Conservation (phyloP, 53 echinoderm and acorn worm genomes). For the Luidia sarsii region DNA sequence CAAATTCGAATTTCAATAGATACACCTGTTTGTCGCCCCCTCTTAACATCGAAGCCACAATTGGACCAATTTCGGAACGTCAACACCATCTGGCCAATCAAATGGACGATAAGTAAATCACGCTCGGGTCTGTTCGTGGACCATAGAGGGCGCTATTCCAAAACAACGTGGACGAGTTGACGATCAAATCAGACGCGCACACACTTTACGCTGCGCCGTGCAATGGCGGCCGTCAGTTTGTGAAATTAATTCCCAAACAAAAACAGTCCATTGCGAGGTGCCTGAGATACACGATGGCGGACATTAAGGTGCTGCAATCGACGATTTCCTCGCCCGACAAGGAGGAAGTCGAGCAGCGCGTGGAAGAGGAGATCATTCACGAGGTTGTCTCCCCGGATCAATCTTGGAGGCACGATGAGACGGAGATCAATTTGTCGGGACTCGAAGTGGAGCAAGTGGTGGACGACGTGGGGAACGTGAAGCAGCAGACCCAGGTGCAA, state of each 20-base stretch:
- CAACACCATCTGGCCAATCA: conserved; percentile 6
- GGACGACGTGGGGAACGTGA: background rate
- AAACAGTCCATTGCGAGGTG: background rate
- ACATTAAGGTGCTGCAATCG: background rate
- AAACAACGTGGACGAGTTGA: background rate
- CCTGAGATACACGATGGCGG: conserved; percentile 43
- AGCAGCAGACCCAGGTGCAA: background rate
- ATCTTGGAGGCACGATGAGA: conserved; percentile 36
- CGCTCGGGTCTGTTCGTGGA: background rate
- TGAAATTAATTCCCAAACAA: too few species aligned
- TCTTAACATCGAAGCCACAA: background rate
- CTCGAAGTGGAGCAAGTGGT: background rate
- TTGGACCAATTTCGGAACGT: conserved; percentile 14
- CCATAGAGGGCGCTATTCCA: conserved; percentile 26
- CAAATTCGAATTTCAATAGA: conserved; percentile 51
- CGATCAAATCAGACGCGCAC: background rate
- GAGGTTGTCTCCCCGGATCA: conserved; percentile 38
- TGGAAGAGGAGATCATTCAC: conserved; percentile 43
- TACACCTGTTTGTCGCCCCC: conserved; percentile 9
- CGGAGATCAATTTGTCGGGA: background rate
- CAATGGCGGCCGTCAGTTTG: too few species aligned
- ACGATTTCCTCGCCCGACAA: conserved; percentile 1
- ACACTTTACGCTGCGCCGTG: background rate
- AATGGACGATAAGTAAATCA: background rate
- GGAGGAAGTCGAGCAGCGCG: conserved; percentile 34